Evolutionary conservation across 2,113 vertebrate species (phyloP), one percentile per base, ranked within the genome.

Genomic region (Crotalus helleri): DNA sequence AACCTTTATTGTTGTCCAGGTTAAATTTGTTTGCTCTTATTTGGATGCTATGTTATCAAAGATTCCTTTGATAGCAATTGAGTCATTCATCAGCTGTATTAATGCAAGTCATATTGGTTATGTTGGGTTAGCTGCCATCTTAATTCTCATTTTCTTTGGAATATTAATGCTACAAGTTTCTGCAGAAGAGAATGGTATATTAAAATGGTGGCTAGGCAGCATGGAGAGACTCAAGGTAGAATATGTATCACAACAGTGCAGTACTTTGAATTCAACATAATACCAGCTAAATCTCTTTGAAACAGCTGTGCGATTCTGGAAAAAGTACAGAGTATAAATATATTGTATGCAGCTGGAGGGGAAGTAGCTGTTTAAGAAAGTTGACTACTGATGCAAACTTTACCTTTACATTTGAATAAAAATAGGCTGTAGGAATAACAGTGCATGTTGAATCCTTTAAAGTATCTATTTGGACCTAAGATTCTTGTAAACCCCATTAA

Each of bases 21-120:
- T 69, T 87, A 91, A 91, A 86, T 26, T 69, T 92, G 85, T 88
- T 88, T 88, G 58, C 46, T 92, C 49, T 74, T 74, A 51, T 92
- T 88, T 88, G 49, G 17, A 88, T 53, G 19, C 59, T 69, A 46
- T 88, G 88, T 88, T 88, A 39, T 39, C 39, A 53, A 57, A 92
- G 55, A 92, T n/a, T 54, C 86, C 33, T 21, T 6, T 55, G 49
- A 88, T 64, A 51, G 39, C 33, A 21, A 26, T 81, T 55, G 51
- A 55, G 17, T 61, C 26, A 33, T 92, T 85, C 44, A 33, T 69
- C n/a, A 2, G 26, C 11, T 13, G n/a, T 69, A n/a, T n/a, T 33
- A 74, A 74, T 74, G n/a, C n/a, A 39, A 74, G 5, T 17, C 13
- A 17, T 74, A 74, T 74, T 17, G n/a, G n/a, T 5, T 5, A 74